Conservation (phyloP, 2,113 vertebrate genomes). For the Cinclus mexicanus region DNA sequence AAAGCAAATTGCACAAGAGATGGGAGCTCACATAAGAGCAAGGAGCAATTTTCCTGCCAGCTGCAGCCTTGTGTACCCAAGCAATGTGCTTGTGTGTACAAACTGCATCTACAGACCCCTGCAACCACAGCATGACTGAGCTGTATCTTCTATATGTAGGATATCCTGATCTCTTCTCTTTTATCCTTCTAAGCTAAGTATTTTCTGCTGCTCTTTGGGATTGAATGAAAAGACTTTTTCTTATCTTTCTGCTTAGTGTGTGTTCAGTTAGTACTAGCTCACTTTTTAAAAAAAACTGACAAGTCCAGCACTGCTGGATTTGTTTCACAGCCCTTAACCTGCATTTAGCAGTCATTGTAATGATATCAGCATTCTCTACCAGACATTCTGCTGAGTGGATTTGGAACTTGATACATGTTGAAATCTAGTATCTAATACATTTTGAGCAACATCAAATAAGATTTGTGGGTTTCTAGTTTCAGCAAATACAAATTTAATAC, state of each 20-base stretch:
- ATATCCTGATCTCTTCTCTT: background rate
- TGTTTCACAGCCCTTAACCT: background rate
- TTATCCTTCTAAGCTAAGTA: background rate
- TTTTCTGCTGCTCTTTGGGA: background rate
- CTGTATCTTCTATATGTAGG: background rate
- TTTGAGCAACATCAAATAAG: background rate
- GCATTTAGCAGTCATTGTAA: background rate
- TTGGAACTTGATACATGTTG: background rate
- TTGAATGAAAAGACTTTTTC: background rate
- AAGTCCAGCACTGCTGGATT: background rate
- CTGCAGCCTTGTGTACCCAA: background rate
- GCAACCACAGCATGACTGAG: background rate
- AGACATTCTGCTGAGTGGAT: background rate
- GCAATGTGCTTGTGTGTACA: background rate
- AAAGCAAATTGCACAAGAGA: background rate
- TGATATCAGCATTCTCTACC: background rate
- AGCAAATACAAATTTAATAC: background rate
- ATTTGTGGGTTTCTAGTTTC: background rate
- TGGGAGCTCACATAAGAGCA: background rate
- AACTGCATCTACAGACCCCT: background rate
- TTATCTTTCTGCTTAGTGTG: background rate
- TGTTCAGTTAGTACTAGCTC: background rate
- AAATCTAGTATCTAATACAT: background rate
- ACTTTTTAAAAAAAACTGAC: background rate
- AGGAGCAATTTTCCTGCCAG: background rate